phyloP scores from a whole-genome alignment of 53 echinoderm and acorn worm genomes.

The Astropecten irregularis region DNA sequence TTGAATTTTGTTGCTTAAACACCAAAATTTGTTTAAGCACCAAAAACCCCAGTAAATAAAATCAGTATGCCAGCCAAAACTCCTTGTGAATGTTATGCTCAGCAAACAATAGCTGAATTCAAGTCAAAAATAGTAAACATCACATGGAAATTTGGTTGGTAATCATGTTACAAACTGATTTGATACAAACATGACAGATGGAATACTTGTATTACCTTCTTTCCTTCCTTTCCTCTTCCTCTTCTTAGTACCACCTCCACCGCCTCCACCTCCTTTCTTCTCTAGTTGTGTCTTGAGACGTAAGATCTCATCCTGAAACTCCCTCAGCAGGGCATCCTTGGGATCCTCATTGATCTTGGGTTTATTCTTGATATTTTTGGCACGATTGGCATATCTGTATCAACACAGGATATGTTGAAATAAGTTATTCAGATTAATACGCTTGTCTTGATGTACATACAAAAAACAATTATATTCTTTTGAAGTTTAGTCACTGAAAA shows the following conservation, averaged over 20 bases:
- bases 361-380: conserved; percentile 99
- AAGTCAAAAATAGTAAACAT: too few species aligned
- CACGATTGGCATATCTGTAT: conserved; percentile 88
- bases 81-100: too few species aligned
- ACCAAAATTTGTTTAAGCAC: too few species aligned
- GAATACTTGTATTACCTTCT: conserved; percentile 75
- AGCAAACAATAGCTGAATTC: too few species aligned
- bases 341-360: conserved; percentile 98
- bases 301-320: conserved; percentile 91
- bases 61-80: too few species aligned
- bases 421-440: background rate
- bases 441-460: background rate
- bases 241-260: conserved; percentile 22
- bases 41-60: too few species aligned
- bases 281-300: conserved; percentile 78
- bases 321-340: conserved; percentile 90
- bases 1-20: too few species aligned
- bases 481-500: too few species aligned
- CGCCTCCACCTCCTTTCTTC: conserved; percentile 77
- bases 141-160: too few species aligned
- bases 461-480: too few species aligned
- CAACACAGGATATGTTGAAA: background rate
- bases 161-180: too few species aligned
- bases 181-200: too few species aligned
- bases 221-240: conserved; percentile 60